A percentile compares a stretch with the other conserved stretches of the same genome.
Conservation (phyloP, 2,797 vertebrate species). For the Sitta carolinensis region DNA sequence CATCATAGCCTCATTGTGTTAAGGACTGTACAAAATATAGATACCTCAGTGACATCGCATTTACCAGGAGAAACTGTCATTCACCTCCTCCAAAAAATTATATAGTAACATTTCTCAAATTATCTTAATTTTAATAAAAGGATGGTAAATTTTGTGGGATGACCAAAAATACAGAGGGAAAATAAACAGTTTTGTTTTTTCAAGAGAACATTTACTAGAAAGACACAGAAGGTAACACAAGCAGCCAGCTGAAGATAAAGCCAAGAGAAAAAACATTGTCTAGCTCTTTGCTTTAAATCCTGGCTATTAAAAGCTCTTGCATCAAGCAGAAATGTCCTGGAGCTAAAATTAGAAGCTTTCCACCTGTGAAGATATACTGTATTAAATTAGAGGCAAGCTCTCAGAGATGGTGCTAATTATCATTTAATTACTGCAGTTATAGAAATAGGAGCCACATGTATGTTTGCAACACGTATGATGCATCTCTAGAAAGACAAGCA, state of each 20-base stretch:
- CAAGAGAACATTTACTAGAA: neutral
- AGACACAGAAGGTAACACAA: neutral
- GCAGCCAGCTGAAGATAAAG: neutral
- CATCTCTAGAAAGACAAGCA: neutral
- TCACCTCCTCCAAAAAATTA: neutral
- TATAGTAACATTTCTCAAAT: neutral
- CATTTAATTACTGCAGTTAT: neutral
- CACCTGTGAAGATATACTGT: neutral
- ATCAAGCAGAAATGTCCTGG: neutral
- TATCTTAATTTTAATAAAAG: neutral
- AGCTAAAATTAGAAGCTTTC: conserved; percentile 1
- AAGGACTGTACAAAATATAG: neutral
- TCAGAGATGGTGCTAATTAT: neutral
- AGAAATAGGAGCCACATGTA: neutral
- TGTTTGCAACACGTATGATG: neutral
- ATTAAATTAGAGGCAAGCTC: neutral
- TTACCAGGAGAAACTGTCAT: neutral
- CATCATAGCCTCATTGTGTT: neutral
- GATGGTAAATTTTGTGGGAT: neutral
- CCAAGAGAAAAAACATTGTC: neutral
- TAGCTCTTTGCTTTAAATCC: neutral
- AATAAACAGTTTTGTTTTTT: neutral
- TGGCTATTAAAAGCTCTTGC: neutral
- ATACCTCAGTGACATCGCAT: neutral
- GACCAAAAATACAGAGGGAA: neutral